Conservation (phyloP, 2,888 invertebrate species). For the Epistrophe grossulariae region DNA sequence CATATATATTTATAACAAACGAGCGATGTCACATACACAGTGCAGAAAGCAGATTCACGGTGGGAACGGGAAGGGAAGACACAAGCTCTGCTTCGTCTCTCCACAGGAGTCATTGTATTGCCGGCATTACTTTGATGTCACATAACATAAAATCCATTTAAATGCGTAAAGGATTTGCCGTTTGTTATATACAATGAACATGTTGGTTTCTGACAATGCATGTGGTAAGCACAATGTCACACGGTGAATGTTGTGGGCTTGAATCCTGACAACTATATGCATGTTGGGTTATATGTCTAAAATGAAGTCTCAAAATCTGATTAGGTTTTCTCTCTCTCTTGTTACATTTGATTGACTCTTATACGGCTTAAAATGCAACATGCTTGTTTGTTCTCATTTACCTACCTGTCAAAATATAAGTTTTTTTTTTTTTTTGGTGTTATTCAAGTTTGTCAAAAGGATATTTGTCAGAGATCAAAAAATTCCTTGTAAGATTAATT, state of each 20-base stretch:
- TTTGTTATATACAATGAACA: background rate
- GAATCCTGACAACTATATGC: constrained; percentile 10
- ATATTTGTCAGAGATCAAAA: constrained; percentile 3
- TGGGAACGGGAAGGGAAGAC: background rate
- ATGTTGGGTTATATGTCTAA: background rate
- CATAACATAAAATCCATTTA: constrained; percentile 45
- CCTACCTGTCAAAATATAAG: constrained; percentile 18
- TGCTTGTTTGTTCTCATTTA: constrained; percentile 8
- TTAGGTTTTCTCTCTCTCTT: constrained; percentile 12
- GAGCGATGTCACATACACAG: constrained; percentile 20
- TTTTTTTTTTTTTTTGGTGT: background rate
- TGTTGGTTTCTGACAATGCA: background rate
- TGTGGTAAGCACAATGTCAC: constrained; percentile 7
- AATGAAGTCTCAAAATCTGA: constrained; percentile 15
- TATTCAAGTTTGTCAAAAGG: background rate
- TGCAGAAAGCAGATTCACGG: background rate
- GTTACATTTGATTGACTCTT: constrained; percentile 22
- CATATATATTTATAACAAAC: constrained; percentile 15
- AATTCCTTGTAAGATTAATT: background rate
- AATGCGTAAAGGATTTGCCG: constrained; percentile 46
- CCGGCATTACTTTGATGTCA: constrained; percentile 61
- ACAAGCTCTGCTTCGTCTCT: background rate
- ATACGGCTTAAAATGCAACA: constrained; percentile 1
- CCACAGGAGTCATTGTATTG: constrained; percentile 41
- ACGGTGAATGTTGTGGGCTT: background rate